Conservation (phyloP, 2,797 vertebrate species). For the Vireo griseus region DNA sequence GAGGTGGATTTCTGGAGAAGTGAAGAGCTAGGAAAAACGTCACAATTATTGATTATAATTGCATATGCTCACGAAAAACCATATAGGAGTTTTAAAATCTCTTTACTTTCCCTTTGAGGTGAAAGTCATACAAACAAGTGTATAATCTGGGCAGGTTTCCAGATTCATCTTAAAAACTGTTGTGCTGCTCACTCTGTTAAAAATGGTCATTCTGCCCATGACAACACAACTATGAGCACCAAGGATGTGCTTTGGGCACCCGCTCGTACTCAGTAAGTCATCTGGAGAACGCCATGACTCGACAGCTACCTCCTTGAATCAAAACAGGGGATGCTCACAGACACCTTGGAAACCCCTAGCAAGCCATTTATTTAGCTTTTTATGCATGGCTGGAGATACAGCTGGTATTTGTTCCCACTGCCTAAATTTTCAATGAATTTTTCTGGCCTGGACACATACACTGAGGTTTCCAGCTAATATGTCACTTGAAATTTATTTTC, state of each 20-base stretch:
- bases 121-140: neutral
- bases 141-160: neutral
- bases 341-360: neutral
- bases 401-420: neutral
- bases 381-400: neutral
- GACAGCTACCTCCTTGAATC: neutral
- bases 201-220: neutral
- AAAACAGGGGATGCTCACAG: neutral
- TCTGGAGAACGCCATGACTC: neutral
- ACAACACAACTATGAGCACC: accelerated
- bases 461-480: neutral
- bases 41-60: neutral
- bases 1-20: neutral
- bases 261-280: neutral
- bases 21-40: neutral
- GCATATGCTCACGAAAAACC: neutral
- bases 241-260: neutral
- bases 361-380: neutral
- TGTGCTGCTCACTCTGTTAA: neutral
- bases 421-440: neutral
- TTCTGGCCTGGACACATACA: neutral
- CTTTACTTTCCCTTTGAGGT: neutral
- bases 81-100: neutral
- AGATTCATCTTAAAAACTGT: neutral
- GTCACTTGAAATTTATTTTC: slow-evolving; percentile 4